Base-by-base conservation (phyloP, 2,113 vertebrate genomes). In the Trinectes maculatus region DNA sequence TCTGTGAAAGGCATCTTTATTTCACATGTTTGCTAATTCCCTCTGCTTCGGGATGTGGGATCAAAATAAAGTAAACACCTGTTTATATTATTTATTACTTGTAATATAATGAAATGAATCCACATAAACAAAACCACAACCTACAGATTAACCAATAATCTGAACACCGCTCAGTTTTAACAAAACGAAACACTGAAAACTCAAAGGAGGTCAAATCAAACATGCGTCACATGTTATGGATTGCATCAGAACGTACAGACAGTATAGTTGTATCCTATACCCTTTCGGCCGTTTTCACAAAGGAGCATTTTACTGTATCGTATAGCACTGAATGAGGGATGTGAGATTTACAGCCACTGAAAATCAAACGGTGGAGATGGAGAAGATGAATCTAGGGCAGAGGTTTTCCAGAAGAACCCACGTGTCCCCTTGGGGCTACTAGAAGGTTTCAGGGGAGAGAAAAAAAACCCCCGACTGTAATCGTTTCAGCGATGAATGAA, bases 371-470 rank as follows among this genome's bases (percentile, higher is more conserved):
- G 24, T 56, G 36, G 64, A 65, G 48, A 65, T 36, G 39, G 29
- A 61, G 24, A 76, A 72, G 52, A 55, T 65, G 56, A 68, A 83
- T 76, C 44, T 76, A 53, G 82, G 71, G 19, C 70, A 85, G 66
- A 74, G 64, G 65, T 82, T 79, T 74, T 70, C 47, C 31, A 68
- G 49, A 69, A 43, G 49, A 77, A 73, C 56, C 54, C 71, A 62
- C 21, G 4, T 69, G 70, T 71, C 46, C 69, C 77, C 67, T 71
- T 31, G 59, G 36, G 76, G 74, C 69, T 44, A 29, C 47, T 39
- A 40, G 51, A 57, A 44, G 70, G 74, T 80, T 71, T 85, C 54
- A 70, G 31, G 34, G 52, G 51, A 58, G 36, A 49, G 62, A 22
- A 56, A 37, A 66, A 48, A 75, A 36, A 21, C n/a, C n/a, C 25